Evolutionary conservation across 1,140 invertebrate genomes (phyloP).

Genomic region (Diorhabda elongata): DNA sequence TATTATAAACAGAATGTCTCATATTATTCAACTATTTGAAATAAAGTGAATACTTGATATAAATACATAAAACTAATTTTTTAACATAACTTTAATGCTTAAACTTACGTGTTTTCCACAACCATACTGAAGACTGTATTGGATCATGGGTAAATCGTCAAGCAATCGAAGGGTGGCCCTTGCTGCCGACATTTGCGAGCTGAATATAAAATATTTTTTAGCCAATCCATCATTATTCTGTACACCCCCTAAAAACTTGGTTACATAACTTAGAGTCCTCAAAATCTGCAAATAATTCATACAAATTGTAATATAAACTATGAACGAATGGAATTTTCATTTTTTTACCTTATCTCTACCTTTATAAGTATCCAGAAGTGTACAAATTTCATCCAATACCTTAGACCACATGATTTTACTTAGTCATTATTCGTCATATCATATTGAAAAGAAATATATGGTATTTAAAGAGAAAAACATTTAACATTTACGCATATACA

Average conservation of each 20-base stretch:
- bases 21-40: conserved; percentile 14
- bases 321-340: conserved; percentile 14
- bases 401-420: not conserved
- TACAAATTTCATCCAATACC: conserved; percentile 49
- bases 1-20: not conserved
- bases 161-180: conserved; percentile 67
- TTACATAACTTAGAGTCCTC: conserved; percentile 62
- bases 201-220: conserved; percentile 56
- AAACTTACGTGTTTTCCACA: conserved; percentile 55
- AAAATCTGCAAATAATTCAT: conserved; percentile 51
- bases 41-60: conserved; percentile 19
- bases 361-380: conserved; percentile 53
- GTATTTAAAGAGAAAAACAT: no score
- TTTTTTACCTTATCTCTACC: conserved; percentile 53
- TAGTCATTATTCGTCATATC: no score
- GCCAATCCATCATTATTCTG: conserved; percentile 52
- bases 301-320: conserved; percentile 8
- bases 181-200: conserved; percentile 62
- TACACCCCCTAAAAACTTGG: conserved; percentile 57
- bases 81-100: no score
- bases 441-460: no score
- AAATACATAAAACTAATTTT: not conserved
- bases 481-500: no score
- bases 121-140: conserved; percentile 59
- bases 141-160: conserved; percentile 70